phyloP scores from a whole-genome alignment of 2,888 invertebrate species.

The Azorinus chamasolen region DNA sequence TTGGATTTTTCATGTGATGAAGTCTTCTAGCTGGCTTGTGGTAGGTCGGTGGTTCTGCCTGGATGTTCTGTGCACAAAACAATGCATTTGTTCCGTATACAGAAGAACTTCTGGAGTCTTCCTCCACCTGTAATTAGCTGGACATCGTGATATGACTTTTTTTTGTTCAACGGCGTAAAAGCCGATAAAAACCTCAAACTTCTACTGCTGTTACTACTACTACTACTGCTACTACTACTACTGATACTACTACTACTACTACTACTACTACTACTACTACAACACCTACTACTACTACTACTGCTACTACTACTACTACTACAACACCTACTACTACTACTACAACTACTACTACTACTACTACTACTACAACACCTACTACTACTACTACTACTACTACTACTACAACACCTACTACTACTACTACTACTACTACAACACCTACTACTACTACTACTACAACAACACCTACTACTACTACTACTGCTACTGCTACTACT shows the following conservation, averaged over 20 bases:
- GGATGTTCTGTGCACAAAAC: too few relatives aligned
- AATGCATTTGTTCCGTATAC: too few relatives aligned
- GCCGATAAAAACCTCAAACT: too few relatives aligned
- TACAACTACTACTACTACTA: conserved; percentile 1
- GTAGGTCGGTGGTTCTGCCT: too few relatives aligned
- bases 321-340: background rate
- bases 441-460: conserved; percentile 1
- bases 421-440: background rate
- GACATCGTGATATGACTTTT: too few relatives aligned
- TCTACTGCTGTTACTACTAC: too few relatives aligned
- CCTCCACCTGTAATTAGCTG: too few relatives aligned
- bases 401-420: background rate
- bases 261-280: background rate
- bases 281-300: background rate
- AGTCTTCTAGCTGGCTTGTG: too few relatives aligned
- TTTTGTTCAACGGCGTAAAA: too few relatives aligned
- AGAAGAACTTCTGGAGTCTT: too few relatives aligned
- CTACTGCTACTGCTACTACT: background rate
- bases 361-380: background rate
- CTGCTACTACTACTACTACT: conserved; percentile 1
- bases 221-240: conserved; percentile 1
- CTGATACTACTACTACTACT: background rate
- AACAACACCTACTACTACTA: background rate
- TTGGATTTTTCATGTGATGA: too few relatives aligned
- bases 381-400: conserved; percentile 2